Conservation (phyloP, 1,140 invertebrate genomes). For the Pachypeltis micranthus region DNA sequence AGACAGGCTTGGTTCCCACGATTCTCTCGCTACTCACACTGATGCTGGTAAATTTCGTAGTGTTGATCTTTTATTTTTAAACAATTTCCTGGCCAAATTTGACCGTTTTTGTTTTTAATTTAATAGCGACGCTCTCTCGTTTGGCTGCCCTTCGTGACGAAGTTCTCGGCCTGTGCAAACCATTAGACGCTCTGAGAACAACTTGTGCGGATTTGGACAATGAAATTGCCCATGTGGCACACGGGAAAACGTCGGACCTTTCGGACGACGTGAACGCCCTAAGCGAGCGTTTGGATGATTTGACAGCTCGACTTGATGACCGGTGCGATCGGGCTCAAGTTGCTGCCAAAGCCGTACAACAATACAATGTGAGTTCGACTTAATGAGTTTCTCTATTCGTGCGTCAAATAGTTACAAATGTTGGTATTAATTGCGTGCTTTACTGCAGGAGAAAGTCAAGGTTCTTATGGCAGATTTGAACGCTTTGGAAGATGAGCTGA, state of each 20-base stretch:
- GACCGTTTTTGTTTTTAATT: neutral
- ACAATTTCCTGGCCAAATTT: neutral
- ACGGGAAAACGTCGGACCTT: conserved; percentile 34
- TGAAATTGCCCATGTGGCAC: conserved; percentile 35
- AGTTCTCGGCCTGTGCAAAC: conserved; percentile 58
- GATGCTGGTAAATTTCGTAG: neutral
- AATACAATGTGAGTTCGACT: conserved; percentile 54
- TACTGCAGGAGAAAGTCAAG: conserved; percentile 66
- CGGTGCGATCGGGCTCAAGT: conserved; percentile 70
- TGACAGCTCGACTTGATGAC: conserved; percentile 65
- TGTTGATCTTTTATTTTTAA: neutral
- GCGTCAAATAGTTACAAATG: no score
- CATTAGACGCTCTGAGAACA: conserved; percentile 54
- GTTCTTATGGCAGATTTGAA: conserved; percentile 58
- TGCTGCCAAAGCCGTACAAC: conserved; percentile 71
- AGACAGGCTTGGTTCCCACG: conserved; percentile 70
- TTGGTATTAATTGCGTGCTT: no score
- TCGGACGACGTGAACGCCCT: conserved; percentile 65
- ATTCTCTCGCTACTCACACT: conserved; percentile 44
- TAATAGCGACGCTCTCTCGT: conserved; percentile 9
- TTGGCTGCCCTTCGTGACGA: conserved; percentile 53
- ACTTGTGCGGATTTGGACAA: conserved; percentile 61
- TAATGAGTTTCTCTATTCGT: no score
- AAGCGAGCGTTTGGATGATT: conserved; percentile 61
- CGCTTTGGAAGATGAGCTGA: conserved; percentile 70